A percentile compares a stretch with the other conserved stretches of the same genome.
These are phyloP conservation scores for Paratilapia polleni DNA, from an alignment of 2,113 vertebrate genomes.

Conservation along the genomic window DNA sequence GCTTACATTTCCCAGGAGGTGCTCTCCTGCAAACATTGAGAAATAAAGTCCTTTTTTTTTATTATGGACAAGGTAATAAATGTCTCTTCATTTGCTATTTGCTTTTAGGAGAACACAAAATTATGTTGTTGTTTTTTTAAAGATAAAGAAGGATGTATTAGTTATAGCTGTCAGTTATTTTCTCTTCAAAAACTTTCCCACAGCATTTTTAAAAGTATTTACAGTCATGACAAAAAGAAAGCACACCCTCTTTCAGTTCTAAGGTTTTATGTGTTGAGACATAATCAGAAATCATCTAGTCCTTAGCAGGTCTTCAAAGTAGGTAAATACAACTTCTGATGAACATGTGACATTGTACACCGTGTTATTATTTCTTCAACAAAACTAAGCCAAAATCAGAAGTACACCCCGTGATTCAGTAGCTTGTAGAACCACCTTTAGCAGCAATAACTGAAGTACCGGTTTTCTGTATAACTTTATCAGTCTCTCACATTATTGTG, in stretches of 20 bases:
- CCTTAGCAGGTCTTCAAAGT: too few relatives aligned
- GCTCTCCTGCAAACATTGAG: conserved; percentile 78
- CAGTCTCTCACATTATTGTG: too few relatives aligned
- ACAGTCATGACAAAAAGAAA: not conserved
- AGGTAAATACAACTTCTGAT: not conserved
- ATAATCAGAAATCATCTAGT: not conserved
- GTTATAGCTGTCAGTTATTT: not conserved
- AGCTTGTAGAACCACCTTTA: not conserved
- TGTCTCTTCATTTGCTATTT: not conserved
- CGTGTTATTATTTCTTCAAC: not conserved
- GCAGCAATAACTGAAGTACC: not conserved
- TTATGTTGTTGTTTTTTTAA: not conserved
- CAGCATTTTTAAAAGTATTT: not conserved
- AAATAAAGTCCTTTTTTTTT: not conserved
- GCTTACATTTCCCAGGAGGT: conserved; percentile 86
- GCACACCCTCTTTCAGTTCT: not conserved
- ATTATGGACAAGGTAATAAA: not conserved
- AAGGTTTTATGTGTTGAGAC: not conserved
- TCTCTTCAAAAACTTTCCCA: not conserved
- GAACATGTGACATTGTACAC: not conserved
- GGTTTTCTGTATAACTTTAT: too few relatives aligned
- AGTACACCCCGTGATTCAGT: not conserved
- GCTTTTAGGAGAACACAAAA: not conserved
- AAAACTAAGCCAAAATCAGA: not conserved
- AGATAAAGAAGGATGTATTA: too few relatives aligned